These are phyloP conservation scores for Mimumesa dahlbomi DNA, from an alignment of 2,888 invertebrate genomes.

Conservation along the genomic window DNA sequence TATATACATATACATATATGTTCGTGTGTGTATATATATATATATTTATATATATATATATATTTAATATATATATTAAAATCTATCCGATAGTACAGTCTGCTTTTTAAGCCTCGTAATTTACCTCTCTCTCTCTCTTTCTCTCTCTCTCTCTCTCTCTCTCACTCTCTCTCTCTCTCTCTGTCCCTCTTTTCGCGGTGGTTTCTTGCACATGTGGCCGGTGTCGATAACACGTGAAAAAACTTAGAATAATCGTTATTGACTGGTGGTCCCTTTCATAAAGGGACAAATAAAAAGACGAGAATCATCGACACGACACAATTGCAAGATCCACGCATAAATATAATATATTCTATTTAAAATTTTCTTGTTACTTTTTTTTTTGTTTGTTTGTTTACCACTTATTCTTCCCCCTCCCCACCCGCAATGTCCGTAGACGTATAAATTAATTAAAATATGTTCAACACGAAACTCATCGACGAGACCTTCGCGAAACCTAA, in stretches of 20 bases:
- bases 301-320: slow-evolving; percentile 53
- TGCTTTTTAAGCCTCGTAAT: slow-evolving; percentile 79
- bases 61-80: slow-evolving; percentile 75
- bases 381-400: too few relatives aligned
- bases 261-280: slow-evolving; percentile 59
- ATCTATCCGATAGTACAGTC: slow-evolving; percentile 79
- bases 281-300: slow-evolving; percentile 51
- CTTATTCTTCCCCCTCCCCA: slow-evolving; percentile 35
- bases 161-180: slow-evolving; percentile 23
- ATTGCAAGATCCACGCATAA: slow-evolving; percentile 72
- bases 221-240: slow-evolving; percentile 47
- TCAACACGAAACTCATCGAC: slow-evolving; percentile 58
- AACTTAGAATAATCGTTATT: slow-evolving; percentile 61
- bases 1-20: slow-evolving; percentile 67
- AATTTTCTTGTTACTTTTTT: slow-evolving; percentile 43
- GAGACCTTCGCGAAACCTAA: slow-evolving; percentile 52
- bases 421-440: slow-evolving; percentile 49
- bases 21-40: slow-evolving; percentile 66
- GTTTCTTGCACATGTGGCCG: slow-evolving; percentile 51
- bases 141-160: slow-evolving; percentile 34
- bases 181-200: slow-evolving; percentile 39
- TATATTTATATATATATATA: slow-evolving; percentile 67
- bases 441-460: slow-evolving; percentile 63
- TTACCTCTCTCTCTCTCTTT: slow-evolving; percentile 43
- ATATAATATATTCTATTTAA: slow-evolving; percentile 68